A percentile compares a stretch with the other conserved stretches of the same genome.
phyloP scores from a whole-genome alignment of 2,797 vertebrate species.

The Hydrophis major region DNA sequence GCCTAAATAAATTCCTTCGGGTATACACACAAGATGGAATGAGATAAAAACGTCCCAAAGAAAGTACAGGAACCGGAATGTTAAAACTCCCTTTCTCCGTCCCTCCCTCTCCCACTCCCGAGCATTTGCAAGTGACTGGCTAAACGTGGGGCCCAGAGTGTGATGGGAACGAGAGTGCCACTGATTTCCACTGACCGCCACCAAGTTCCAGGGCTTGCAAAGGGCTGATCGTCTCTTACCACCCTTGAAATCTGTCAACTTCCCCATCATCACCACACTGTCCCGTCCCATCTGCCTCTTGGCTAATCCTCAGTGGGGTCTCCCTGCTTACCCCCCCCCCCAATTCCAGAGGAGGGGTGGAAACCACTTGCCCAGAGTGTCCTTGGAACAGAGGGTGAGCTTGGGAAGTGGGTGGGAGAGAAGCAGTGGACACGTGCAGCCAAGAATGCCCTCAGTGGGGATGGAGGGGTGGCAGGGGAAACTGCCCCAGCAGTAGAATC shows the following conservation, averaged over 20 bases:
- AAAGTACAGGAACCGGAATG: slow-evolving; percentile 23
- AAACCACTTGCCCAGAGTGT: background rate
- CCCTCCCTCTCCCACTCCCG: slow-evolving; percentile 12
- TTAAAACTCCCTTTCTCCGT: background rate
- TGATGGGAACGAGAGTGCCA: background rate
- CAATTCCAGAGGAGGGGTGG: rapidly evolving
- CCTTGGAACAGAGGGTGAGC: background rate
- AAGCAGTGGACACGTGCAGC: rapidly evolving
- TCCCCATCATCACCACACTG: no score
- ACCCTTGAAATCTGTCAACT: no score
- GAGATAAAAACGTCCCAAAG: slow-evolving; percentile 47
- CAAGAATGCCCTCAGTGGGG: background rate
- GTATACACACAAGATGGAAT: slow-evolving; percentile 35
- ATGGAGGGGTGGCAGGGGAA: no score
- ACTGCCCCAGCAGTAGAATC: background rate
- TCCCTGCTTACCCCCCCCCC: background rate
- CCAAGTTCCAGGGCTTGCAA: background rate
- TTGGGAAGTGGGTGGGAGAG: background rate
- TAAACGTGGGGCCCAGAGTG: background rate
- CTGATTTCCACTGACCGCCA: background rate
- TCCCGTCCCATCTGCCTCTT: background rate
- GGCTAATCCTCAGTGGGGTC: slow-evolving; percentile 45
- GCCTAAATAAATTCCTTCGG: background rate
- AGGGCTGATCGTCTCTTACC: no score
- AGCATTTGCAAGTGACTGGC: no score